Base-by-base conservation (phyloP, 1,140 invertebrate genomes). In the Euschistus heros region DNA sequence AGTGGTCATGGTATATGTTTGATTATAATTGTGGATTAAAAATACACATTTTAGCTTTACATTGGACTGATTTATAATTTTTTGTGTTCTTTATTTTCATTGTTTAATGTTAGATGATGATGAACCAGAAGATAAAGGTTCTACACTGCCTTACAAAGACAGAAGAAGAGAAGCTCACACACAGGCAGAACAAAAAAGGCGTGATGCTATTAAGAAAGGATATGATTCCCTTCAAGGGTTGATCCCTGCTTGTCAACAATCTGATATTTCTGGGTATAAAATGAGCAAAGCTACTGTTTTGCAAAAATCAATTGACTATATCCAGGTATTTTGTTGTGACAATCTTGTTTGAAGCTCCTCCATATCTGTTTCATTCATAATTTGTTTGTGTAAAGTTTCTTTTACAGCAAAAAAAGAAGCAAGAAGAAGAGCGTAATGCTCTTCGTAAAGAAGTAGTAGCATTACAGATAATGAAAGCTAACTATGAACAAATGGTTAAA, bases 201-300 rank as follows among this genome's bases (percentile, higher is more conserved):
- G 94, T 74, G 94, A 98, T 83, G 94, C 93, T 2, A 97, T 98
- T 65, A 97, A 97, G 73, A 94, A 92, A 76, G 92, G 93, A 1
- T 96, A 96, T 75, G 92, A 94, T 76, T 86, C 87, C 6, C 77
- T 96, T 33, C 91, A 95, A 77, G 88, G 89, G 71, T 76, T 97
- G 68, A 93, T 98, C 6, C 95, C 94, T 2, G 92, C 89, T 57
- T 97, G 94, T 75, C 86, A 88, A 72, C 89, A 93, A 74, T 89
- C 87, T 61, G 87, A 91, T 72, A 84, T 89, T 42, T 88, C 86
- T 71, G 80, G 91, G 66, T 94, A 95, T 73, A 98, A 98, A 79
- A 80, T 96, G 30, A 97, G 94, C 74, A 98, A 98, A 80, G 94
- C 94, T 20, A 92, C 92, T 57, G 89, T 97, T 62, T 79, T 97